Evolutionary conservation across 2,113 vertebrate genomes (phyloP).

Genomic region (Corythoichthys intestinalis): DNA sequence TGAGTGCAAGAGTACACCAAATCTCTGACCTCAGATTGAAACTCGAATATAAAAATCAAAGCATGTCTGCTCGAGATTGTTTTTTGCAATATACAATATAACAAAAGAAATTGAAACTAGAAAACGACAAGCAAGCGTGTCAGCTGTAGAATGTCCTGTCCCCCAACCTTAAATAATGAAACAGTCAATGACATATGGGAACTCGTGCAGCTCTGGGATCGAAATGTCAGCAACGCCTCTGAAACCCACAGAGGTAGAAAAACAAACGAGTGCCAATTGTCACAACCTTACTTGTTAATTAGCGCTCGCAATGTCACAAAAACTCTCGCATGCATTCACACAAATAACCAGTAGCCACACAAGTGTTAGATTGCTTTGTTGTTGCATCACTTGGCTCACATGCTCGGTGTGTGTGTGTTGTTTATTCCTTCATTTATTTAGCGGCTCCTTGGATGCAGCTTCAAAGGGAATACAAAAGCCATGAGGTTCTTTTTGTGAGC

Average conservation of each 20-base stretch:
- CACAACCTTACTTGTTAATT: conserved; percentile 63
- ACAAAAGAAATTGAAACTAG: neutral
- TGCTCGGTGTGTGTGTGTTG: conserved; percentile 40
- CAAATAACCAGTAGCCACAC: conserved; percentile 44
- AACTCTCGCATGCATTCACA: conserved; percentile 22
- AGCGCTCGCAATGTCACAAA: conserved; percentile 49
- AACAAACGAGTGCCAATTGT: conserved; percentile 27
- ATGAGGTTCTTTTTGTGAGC: conserved; percentile 36
- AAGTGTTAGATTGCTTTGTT: conserved; percentile 69
- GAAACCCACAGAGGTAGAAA: conserved; percentile 28
- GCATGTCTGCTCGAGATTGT: neutral
- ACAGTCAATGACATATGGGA: conserved; percentile 25
- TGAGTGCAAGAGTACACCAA: neutral
- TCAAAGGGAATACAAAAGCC: conserved; percentile 72
- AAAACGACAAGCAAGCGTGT: conserved; percentile 1
- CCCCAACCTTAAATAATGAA: conserved; percentile 26
- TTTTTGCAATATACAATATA: neutral
- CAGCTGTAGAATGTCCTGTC: neutral
- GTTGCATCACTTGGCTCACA: conserved; percentile 71
- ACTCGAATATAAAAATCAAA: neutral
- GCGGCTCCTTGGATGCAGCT: conserved; percentile 70
- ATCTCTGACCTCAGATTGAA: neutral
- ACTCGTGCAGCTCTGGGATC: conserved; percentile 8
- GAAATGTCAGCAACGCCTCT: conserved; percentile 26
- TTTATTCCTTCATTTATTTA: conserved; percentile 74